Percentiles rank a stretch among this genome's conserved stretches.
These are phyloP conservation scores for Lumbricus terrestris DNA, from an alignment of 2,888 invertebrate species.

Conservation along the genomic window DNA sequence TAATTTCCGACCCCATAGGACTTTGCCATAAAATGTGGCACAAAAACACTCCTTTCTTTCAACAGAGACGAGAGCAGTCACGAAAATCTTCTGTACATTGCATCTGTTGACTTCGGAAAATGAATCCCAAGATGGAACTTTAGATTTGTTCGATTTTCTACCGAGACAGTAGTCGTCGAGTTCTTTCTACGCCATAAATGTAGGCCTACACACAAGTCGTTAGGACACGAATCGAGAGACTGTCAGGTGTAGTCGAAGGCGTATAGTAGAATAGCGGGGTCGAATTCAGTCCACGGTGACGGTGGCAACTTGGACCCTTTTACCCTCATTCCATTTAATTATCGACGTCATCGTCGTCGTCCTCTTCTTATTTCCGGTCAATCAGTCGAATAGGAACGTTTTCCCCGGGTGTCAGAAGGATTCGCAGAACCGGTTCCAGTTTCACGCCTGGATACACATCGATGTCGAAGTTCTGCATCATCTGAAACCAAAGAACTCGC, in stretches of 20 bases:
- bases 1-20: background rate
- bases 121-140: background rate
- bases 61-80: background rate
- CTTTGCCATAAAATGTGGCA: background rate
- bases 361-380: background rate
- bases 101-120: background rate
- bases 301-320: background rate
- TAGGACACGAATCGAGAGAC: no score
- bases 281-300: background rate
- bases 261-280: background rate
- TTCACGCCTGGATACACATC: constrained; percentile 40
- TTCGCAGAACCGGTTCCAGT: constrained; percentile 48
- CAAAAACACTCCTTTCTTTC: background rate
- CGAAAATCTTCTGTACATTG: background rate
- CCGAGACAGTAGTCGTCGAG: background rate
- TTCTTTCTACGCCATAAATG: background rate
- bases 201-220: no score
- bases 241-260: background rate
- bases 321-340: background rate
- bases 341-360: background rate
- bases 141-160: background rate
- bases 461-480: constrained; percentile 50
- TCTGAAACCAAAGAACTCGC: constrained; percentile 45
- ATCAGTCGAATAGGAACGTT: constrained; percentile 47
- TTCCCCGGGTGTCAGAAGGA: constrained; percentile 50